Evolutionary conservation across 2,113 vertebrate genomes (phyloP).

Genomic region (Sinocyclocheilus anophthalmus): DNA sequence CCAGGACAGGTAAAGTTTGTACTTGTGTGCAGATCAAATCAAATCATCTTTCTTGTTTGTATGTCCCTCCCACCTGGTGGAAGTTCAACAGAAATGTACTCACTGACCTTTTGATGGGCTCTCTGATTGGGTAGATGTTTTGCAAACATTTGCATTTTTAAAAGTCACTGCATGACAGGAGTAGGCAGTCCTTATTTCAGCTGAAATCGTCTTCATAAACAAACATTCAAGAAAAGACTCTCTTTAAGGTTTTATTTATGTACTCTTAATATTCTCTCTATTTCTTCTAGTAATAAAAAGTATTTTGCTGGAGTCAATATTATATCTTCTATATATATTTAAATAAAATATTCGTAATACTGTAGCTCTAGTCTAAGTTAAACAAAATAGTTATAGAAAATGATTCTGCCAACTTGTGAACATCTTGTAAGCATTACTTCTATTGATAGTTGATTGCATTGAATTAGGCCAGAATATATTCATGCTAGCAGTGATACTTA

Average conservation of each 20-base stretch:
- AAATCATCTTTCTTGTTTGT: conserved; percentile 38
- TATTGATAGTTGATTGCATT: neutral
- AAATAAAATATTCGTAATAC: neutral
- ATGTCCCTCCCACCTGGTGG: conserved; percentile 41
- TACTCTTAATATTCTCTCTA: neutral
- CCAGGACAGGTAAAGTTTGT: conserved; percentile 8
- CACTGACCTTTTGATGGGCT: conserved; percentile 41
- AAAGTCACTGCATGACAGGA: neutral
- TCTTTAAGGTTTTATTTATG: neutral
- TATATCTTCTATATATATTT: neutral
- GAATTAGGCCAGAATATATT: too few relatives aligned
- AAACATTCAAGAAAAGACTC: neutral
- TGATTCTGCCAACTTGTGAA: neutral
- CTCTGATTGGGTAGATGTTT: conserved; percentile 42
- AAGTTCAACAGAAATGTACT: conserved; percentile 47
- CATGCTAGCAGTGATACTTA: too few relatives aligned
- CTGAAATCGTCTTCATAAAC: neutral
- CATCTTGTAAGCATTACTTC: neutral
- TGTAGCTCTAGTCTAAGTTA: neutral
- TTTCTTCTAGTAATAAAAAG: neutral
- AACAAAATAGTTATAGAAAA: neutral
- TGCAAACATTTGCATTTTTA: conserved; percentile 42
- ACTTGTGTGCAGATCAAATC: conserved; percentile 15
- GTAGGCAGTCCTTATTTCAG: neutral
- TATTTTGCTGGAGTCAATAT: neutral